phyloP scores from a whole-genome alignment of 2,888 invertebrate species.

The Noctua janthina region DNA sequence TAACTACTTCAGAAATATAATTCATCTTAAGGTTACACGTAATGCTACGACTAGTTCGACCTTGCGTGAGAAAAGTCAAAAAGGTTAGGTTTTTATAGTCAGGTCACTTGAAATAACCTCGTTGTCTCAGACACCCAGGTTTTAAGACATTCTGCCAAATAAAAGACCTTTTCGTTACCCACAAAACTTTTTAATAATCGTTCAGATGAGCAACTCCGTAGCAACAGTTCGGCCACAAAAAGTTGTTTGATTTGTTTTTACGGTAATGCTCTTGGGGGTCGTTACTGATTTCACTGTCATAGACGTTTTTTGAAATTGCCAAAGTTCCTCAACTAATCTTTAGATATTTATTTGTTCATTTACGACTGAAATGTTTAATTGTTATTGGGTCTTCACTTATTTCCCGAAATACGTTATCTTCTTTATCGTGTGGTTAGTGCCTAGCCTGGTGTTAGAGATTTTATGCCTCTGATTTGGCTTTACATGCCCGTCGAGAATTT shows the following conservation, averaged over 20 bases:
- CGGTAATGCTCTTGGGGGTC: constrained; percentile 41
- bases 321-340: constrained; percentile 38
- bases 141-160: constrained; percentile 37
- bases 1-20: constrained; percentile 35
- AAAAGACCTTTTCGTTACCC: constrained; percentile 23
- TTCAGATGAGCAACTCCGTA: constrained; percentile 48
- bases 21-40: constrained; percentile 50
- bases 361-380: constrained; percentile 29
- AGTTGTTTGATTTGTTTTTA: constrained; percentile 55
- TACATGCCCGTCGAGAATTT: too few species aligned
- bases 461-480: too few species aligned
- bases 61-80: constrained; percentile 59
- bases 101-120: constrained; percentile 33
- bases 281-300: constrained; percentile 58
- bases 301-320: constrained; percentile 36
- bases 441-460: too few species aligned
- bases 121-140: constrained; percentile 30
- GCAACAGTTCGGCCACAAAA: constrained; percentile 54
- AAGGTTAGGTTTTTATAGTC: constrained; percentile 45
- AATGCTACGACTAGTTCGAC: constrained; percentile 45
- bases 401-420: not conserved
- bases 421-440: too few species aligned
- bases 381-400: not conserved
- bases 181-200: constrained; percentile 46
- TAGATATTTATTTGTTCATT: constrained; percentile 49